Base-by-base conservation (phyloP, 1,140 invertebrate species). In the Heliconius congener region DNA sequence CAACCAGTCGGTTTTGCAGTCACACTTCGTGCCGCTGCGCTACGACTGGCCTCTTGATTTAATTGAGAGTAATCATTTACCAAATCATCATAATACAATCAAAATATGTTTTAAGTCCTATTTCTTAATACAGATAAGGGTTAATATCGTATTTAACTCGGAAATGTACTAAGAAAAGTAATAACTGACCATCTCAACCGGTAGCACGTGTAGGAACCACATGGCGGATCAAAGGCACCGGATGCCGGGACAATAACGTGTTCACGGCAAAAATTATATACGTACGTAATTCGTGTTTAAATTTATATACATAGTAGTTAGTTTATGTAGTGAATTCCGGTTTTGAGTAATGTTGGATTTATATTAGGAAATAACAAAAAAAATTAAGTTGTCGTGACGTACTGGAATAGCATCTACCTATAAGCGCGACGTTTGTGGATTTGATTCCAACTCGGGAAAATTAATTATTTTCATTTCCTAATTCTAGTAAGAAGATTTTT, bases 151-250 rank as follows among this genome's bases (percentile, higher is more conserved):
- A 23, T 66, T 77, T 74, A 75, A 16, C 27, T 18, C n/a, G 50
- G 37, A 72, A 80, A 78, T 60, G 73, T 84, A 80, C 52, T 80
- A 52, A 78, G 82, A 84, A 83, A 83, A 82, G 78, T 76, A 77
- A 82, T 84, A 84, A 84, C 80, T 83, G 82, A 81, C 80, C 82
- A 81, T 76, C 82, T 74, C 79, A 83, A 83, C 39, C 70, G 30
- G 30, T 30, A 52, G 79, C 80, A 86, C 85, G 86, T 81, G 84
- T 73, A 66, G 80, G 81, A 83, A 74, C 82, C 83, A 86, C 83
- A 80, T 86, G 85, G 85, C 79, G 79, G 81, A 86, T 86, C 83
- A 86, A 86, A 86, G 81, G 50, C 78, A 80, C 70, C 60, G 74
- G 46, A 52, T 78, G 76, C 37, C 42, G 75, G 23, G 60, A 82